Evolutionary conservation across 2,797 vertebrate genomes (phyloP), one percentile per base, ranked within the genome.

Genomic region (Cuculus canorus): DNA sequence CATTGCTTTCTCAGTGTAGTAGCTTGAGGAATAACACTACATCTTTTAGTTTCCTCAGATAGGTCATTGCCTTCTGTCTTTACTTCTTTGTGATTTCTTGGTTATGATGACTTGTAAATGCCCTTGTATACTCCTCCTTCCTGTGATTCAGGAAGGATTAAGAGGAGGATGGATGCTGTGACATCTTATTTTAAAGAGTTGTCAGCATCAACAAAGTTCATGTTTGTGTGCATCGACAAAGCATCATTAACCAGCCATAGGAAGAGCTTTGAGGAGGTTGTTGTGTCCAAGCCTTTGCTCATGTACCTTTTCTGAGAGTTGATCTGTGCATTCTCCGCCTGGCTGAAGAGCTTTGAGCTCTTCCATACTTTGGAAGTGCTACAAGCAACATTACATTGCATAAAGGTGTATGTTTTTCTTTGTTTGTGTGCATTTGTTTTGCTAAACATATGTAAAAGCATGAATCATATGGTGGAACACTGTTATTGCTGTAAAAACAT

Each of bases 381-480:
- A 53, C 39, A 56, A 54, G 32, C 69, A 54, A 33, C 24, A 25
- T 78, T 81, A 10, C 24, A 4, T 3, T n/a, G 57, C 47, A 28
- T 95, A 90, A 92, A 78, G 72, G 63, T 93, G 32, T 68, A 35
- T 76, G 48, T 24, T 68, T 17, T 53, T 53, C 53, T 92, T 82
- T 93, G 65, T 75, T 75, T 77, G 32, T 41, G 21, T 83, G 37
- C 65, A 59, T 92, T 90, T 82, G 57, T 92, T 86, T 95, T 69
- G 30, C 59, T 79, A 92, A 87, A 90, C 85, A 33, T 81, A 83
- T 78, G 80, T 82, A 64, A 91, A 91, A 76, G 25, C 21, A 17
- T 90, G 73, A 94, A 37, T 96, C 92, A 79, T 88, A 50, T 23
- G 11, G 30, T 3, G 1, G 93, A 80, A 69, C 86, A 69, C 45